Evolutionary conservation across 2,888 invertebrate genomes (phyloP), one percentile per base, ranked within the genome.

Genomic region (Drosophila neutralis): DNA sequence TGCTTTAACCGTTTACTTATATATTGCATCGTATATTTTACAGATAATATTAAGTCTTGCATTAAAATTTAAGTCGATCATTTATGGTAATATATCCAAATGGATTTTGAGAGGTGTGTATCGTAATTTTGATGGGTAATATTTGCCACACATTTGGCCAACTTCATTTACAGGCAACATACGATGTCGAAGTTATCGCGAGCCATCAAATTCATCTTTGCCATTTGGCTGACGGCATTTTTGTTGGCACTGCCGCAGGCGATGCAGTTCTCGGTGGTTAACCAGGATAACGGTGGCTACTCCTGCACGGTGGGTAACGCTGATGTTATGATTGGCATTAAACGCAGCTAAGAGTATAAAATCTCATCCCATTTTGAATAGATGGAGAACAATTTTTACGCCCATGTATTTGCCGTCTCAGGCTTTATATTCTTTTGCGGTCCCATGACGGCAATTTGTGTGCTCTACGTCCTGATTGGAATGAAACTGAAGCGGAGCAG

Each of bases 151-250:
- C 5, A 66, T 52, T 53, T 58, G 21, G 1, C 7, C 10, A 49
- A 63, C 57, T 42, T 21, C 64, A 69, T 69, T 76, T 77, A 42
- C 80, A 93, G 93, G 78, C 93, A 93, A 69, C 98, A 98, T 91
- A 97, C 97, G 72, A 96, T 97, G 95, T 97, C 98, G 6, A 97
- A 97, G 89, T 93, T 98, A 48, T 96, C 97, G 21, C 94, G 98
- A 36, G 98, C 97, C 13, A 94, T 97, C 65, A 96, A 96, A 90
- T 95, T 97, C 83, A 97, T 98, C 48, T 92, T 97, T 29, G 93
- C 95, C 49, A 95, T 98, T 75, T 98, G 98, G 98, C 91, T 97
- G 60, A 93, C 95, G 1, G 96, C 98, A 0, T 93, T 97, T 79
- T 94, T 95, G 73, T 93, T 96, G 86, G 97, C 97, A 0, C 93